Evolutionary conservation across 2,113 vertebrate species (phyloP).

Genomic region (Mirounga angustirostris): DNA sequence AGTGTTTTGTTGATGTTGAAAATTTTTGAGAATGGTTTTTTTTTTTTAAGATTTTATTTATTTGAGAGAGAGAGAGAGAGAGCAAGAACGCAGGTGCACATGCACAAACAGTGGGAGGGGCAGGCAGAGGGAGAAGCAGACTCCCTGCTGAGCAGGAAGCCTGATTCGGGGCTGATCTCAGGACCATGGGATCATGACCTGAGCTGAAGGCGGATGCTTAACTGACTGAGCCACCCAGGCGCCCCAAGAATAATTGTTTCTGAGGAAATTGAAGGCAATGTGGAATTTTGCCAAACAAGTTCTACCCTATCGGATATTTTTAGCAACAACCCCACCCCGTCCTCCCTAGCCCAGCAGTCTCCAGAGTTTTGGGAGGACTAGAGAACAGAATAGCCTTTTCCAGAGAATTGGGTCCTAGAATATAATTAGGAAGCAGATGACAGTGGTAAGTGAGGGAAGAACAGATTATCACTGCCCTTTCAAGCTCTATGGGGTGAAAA

Average conservation of each 20-base stretch:
- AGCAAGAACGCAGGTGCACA: too few species aligned
- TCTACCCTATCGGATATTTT: not conserved
- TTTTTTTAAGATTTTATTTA: not conserved
- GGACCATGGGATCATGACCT: not conserved
- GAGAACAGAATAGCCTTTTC: not conserved
- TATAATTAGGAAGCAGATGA: not conserved
- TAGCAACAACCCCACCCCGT: fast-evolving
- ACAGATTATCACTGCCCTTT: not conserved
- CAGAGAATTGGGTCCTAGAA: not conserved
- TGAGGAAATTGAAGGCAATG: not conserved
- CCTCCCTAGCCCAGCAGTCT: not conserved
- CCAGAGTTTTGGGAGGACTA: not conserved
- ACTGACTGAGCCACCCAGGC: not conserved
- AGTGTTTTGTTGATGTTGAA: not conserved
- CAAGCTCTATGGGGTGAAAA: not conserved
- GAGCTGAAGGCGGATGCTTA: not conserved
- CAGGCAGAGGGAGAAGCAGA: not conserved
- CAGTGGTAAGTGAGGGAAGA: not conserved
- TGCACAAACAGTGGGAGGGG: too few species aligned
- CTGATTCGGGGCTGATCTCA: not conserved
- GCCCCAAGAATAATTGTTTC: not conserved
- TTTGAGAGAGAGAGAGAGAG: not conserved
- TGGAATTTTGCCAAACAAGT: not conserved
- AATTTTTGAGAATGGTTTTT: not conserved
- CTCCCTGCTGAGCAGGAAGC: not conserved